A percentile compares a stretch with the other conserved stretches of the same genome.
Conservation (phyloP, 2,113 vertebrate genomes). For the Glareola pratincola region DNA sequence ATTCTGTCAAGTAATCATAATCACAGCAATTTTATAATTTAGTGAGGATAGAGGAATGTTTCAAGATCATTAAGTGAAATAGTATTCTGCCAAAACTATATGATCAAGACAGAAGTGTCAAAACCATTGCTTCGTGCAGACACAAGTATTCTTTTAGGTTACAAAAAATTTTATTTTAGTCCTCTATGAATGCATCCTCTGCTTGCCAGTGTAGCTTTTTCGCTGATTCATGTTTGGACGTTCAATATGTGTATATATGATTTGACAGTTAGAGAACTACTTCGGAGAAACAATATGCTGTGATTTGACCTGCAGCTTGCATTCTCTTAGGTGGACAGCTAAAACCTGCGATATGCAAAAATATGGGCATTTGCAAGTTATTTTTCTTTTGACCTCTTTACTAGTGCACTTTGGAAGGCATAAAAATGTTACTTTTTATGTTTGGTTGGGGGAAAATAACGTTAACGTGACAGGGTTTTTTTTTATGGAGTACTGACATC, state of each 20-base stretch:
- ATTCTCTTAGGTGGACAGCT: neutral
- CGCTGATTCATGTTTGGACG: neutral
- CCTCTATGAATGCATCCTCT: neutral
- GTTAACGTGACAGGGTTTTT: neutral
- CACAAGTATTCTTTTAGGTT: neutral
- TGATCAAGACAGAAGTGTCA: neutral
- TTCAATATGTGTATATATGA: neutral
- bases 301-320: neutral
- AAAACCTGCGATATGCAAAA: neutral
- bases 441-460: neutral
- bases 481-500: neutral
- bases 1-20: neutral
- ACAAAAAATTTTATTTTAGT: neutral
- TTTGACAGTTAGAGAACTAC: neutral
- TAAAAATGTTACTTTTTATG: neutral
- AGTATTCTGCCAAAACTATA: neutral
- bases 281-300: neutral
- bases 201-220: neutral
- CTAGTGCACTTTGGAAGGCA: neutral
- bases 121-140: neutral
- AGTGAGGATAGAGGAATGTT: neutral
- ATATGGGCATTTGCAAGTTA: neutral
- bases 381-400: neutral
- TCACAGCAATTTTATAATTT: neutral
- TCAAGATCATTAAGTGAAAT: neutral